Percentiles rank a stretch among this genome's conserved stretches.
These are phyloP conservation scores for Natator depressus DNA, from an alignment of 2,113 vertebrate genomes.

Conservation along the genomic window DNA sequence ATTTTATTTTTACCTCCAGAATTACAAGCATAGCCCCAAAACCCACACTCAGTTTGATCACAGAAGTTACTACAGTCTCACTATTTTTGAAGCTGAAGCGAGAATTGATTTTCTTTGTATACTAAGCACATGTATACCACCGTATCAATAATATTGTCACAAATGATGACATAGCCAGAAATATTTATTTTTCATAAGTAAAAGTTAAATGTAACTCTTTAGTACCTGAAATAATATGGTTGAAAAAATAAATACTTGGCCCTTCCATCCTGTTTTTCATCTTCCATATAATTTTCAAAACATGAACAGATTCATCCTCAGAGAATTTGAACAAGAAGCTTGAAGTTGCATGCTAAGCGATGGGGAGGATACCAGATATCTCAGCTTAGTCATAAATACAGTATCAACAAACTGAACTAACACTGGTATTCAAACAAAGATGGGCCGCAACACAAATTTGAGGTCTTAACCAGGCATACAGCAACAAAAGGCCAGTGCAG, in stretches of 20 bases:
- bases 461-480: neutral
- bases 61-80: neutral
- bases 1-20: neutral
- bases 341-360: neutral
- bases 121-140: neutral
- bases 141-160: neutral
- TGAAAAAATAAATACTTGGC: neutral
- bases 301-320: conserved; percentile 5
- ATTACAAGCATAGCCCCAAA: neutral
- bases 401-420: neutral
- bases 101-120: neutral
- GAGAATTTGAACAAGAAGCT: neutral
- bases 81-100: neutral
- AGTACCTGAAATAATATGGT: neutral
- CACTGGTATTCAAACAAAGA: neutral
- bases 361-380: neutral
- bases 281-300: neutral
- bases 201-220: neutral
- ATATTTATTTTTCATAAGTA: neutral
- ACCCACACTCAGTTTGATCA: neutral
- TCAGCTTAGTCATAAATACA: neutral
- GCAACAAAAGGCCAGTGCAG: neutral
- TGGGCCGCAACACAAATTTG: neutral
- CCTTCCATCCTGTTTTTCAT: neutral
- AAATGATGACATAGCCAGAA: neutral